Evolutionary conservation across 2,888 invertebrate genomes (phyloP), one percentile per base, ranked within the genome.

Genomic region (Phania funesta): DNA sequence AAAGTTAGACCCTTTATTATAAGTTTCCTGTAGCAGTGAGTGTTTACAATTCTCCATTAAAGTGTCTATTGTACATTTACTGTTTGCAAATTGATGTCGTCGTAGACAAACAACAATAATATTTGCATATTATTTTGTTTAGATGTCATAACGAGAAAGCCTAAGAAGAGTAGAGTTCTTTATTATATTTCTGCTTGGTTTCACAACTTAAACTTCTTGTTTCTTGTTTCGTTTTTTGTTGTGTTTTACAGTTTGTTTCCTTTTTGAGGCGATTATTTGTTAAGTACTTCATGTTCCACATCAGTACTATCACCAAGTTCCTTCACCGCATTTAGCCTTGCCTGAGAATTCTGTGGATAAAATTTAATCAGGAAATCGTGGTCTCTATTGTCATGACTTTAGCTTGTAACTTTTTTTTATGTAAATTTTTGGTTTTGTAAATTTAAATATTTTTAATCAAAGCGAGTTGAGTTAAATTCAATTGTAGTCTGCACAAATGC

Each of bases 71-170:
- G 48, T 22, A 35, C 20, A 35, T 32, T 56, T 22, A 13, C 3
- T 29, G 32, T 5, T 32, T 54, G 9, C 20, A 9, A 26, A 35
- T 18, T 18, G 44, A 3, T 67, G 26, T 8, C 54, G 26, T 18
- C 24, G n/a, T 38, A 29, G 52, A 26, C n/a, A 52, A 18, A 52
- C 13, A 13, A 26, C 20, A 54, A 26, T 54, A 26, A 26, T 13
- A 41, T 54, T 54, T 67, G 52, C 38, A 41, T 65, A 29, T 52
- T 26, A 26, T 41, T 67, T 50, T 24, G 48, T 52, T 38, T 16
- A 18, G 38, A 38, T 24, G 26, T 38, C 20, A 65, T 52, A 54
- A 29, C 67, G 24, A 18, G 13, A 65, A 16, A 50, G 65, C 35
- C 50, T 16, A 50, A 50, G n/a, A n/a, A 24, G 24, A 50, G 50